Evolutionary conservation across 2,888 invertebrate genomes (phyloP), one percentile per base, ranked within the genome.

Genomic region (Ctenicera cuprea): DNA sequence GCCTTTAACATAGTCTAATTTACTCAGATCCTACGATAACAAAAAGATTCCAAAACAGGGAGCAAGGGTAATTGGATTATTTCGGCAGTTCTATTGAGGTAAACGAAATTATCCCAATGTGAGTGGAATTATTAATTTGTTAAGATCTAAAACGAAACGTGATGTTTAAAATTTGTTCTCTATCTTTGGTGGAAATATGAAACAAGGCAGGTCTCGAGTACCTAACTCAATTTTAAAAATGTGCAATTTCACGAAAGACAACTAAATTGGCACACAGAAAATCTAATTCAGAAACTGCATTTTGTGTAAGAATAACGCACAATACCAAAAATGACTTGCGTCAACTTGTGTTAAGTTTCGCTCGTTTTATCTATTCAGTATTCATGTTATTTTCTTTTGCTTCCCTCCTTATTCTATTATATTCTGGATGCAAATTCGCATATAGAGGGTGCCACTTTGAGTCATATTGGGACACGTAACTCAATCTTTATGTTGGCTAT

Each of bases 391-490:
- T 73, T 73, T 70, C 62, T 68, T 70, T 70, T 22, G 61, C 45
- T 65, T 66, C 72, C 54, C 65, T 70, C 59, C 70, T 73, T 71
- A 74, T 76, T 76, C 76, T 71, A 76, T 76, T 74, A 78, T 72
- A 72, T 72, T 71, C 74, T 70, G 54, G 71, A 78, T 77, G 77
- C 76, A 77, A 78, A 78, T 77, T 76, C 59, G 62, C 65, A 66
- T 41, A 62, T 52, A 62, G 74, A 68, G 73, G 68, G 61, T 66
- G 75, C 76, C 71, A 73, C 72, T 76, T 77, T 69, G 61, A 72
- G 73, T 73, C 74, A 77, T 74, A 78, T 78, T 77, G 76, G 73
- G 75, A 72, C 72, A 71, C 77, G 76, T 77, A 77, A 78, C 73
- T 76, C 76, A 75, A 76, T 76, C 65, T 73, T 72, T 70, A 73